Percentiles rank a stretch among this genome's conserved stretches.
These are phyloP conservation scores for Cephus cinctus DNA, from an alignment of 1,140 invertebrate species.

Conservation along the genomic window DNA sequence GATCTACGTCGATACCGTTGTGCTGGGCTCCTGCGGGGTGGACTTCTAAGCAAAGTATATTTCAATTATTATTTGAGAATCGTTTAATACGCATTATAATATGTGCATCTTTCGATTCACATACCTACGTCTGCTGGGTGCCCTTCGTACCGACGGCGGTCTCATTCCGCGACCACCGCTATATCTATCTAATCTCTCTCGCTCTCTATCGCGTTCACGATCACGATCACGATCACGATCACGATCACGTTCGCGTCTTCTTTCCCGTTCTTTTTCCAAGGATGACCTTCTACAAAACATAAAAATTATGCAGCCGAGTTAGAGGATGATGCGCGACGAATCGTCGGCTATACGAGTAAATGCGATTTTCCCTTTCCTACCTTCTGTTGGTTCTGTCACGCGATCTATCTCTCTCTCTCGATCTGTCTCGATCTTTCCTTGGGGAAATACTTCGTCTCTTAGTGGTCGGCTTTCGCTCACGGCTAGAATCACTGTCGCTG, in stretches of 20 bases:
- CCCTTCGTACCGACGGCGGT: conserved; percentile 51
- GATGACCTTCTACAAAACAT: conserved; percentile 40
- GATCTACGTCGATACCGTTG: conserved; percentile 45
- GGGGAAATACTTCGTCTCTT: conserved; percentile 45
- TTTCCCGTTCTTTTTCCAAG: conserved; percentile 44
- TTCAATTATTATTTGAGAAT: background rate
- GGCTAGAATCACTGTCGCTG: conserved; percentile 57
- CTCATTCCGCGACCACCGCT: conserved; percentile 51
- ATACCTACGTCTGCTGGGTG: conserved; percentile 51
- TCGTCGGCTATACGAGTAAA: too few species aligned
- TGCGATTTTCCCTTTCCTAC: conserved; percentile 15
- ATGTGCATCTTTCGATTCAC: background rate
- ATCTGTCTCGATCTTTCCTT: conserved; percentile 45
- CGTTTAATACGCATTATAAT: background rate
- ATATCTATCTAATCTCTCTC: conserved; percentile 55
- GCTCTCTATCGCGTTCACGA: conserved; percentile 47
- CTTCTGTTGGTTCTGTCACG: conserved; percentile 35
- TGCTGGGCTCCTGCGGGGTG: conserved; percentile 44
- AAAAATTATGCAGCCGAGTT: conserved; percentile 8
- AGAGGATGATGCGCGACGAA: too few species aligned
- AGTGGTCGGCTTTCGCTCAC: conserved; percentile 44
- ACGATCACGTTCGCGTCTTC: too few species aligned
- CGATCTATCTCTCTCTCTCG: conserved; percentile 44
- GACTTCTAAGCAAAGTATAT: conserved; percentile 27
- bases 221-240: conserved; percentile 53